Evolutionary conservation across 2,888 invertebrate species (phyloP), one percentile per base, ranked within the genome.

Genomic region (Alviniconcha strummeri): DNA sequence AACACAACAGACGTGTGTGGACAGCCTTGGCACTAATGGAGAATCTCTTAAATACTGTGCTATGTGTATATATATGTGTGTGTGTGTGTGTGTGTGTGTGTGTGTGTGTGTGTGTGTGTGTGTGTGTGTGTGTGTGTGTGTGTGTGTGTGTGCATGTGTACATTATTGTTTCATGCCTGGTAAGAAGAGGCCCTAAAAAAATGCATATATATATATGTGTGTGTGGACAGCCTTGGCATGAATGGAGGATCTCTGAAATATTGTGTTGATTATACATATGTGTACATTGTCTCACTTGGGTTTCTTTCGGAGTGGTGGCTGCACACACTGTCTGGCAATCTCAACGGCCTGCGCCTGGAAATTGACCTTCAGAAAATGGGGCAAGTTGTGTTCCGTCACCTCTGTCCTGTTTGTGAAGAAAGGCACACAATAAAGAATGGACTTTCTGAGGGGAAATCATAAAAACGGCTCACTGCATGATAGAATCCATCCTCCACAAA

Each of bases 321-420:
- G 96, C 0, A 96, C 95, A 93, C 96, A 96, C 90, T 95, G 95
- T 74, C 96, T 94, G 0, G 95, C 96, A 84, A 96, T 95, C 94
- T 96, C 96, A 79, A 94, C 95, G 0, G 95, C 95, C 92, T 96
- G 96, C 0, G 95, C 96, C 84, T 95, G 92, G 87, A 96, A 95
- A 91, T 95, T 96, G 0, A 95, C 93, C 86, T 94, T 94, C 86
- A 96, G 95, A 5, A 95, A 92, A 13, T 94, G 94, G 7, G 96
- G 96, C 89, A 96, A 95, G 93, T 96, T 96, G 80, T 95, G 95
- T 78, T 96, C 95, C 19, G 94, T 93, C 87, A 95, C 94, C 87
- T 95, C 94, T 79, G 96, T 92, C 80, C 96, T 96, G 89, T 56
- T 36, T 36, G 36, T 36, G 3, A 87, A 17, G 67, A 11, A 85